These are phyloP conservation scores for Pseudomyrmex flavicornis DNA, from an alignment of 1,140 invertebrate genomes.

Conservation along the genomic window DNA sequence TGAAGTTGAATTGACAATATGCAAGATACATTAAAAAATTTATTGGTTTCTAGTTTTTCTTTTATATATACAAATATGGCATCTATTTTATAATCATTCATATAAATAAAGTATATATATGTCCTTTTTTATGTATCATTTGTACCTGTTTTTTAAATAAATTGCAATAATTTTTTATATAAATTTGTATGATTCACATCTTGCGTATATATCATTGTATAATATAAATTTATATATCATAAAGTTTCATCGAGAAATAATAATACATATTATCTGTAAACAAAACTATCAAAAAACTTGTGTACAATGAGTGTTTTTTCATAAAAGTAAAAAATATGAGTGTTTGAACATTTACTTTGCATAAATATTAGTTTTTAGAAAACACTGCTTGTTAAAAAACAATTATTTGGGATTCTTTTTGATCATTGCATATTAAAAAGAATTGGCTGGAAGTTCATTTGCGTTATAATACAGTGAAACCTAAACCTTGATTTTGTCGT, in stretches of 20 bases:
- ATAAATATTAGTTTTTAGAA: neutral
- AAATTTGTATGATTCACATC: conserved; percentile 26
- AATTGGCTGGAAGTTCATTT: neutral
- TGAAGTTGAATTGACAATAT: neutral
- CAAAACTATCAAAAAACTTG: neutral
- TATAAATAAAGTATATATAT: conserved; percentile 15
- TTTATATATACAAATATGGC: neutral
- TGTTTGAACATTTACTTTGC: neutral
- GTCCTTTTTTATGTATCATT: conserved; percentile 22
- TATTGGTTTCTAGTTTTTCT: neutral
- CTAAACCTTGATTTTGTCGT: conserved; percentile 82
- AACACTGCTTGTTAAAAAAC: too few relatives aligned
- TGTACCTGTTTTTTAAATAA: conserved; percentile 17
- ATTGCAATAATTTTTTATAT: neutral
- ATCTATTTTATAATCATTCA: neutral
- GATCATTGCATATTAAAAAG: neutral
- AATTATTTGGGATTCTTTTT: neutral
- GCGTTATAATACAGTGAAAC: conserved; percentile 80
- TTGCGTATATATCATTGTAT: conserved; percentile 7
- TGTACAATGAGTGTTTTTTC: conserved; percentile 24
- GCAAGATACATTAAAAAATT: conserved; percentile 32
- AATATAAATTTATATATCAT: conserved; percentile 42
- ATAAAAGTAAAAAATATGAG: conserved; percentile 51
- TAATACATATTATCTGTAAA: conserved; percentile 21
- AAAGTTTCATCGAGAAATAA: neutral